phyloP scores from a whole-genome alignment of 2,113 vertebrate species.

The Proterorhinus semilunaris region DNA sequence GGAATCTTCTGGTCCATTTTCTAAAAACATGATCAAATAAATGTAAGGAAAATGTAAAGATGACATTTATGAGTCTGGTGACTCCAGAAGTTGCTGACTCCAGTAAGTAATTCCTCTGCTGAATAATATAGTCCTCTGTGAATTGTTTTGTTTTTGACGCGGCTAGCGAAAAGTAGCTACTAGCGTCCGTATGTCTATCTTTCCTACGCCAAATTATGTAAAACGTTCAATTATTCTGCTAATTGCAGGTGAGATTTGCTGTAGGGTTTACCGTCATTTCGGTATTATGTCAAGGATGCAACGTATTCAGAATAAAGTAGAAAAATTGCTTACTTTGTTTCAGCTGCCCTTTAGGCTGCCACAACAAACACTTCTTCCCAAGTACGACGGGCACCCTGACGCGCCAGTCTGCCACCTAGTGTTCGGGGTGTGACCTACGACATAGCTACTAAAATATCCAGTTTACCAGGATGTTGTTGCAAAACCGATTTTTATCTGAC shows the following conservation, averaged over 20 bases:
- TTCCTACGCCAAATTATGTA: too few species aligned
- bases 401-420: not conserved
- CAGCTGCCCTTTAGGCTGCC: not conserved
- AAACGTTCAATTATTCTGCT: not conserved
- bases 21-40: not conserved
- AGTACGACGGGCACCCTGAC: too few species aligned
- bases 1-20: constrained; percentile 86
- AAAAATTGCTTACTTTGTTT: not conserved
- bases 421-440: not conserved
- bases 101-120: too few species aligned
- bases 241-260: not conserved
- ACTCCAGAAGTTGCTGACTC: too few species aligned
- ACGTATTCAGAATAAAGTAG: not conserved
- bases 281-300: not conserved
- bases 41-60: too few species aligned
- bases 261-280: not conserved
- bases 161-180: constrained; percentile 3
- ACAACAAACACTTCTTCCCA: constrained; percentile 1
- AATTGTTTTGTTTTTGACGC: not conserved
- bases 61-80: too few species aligned
- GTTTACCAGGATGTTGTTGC: too few species aligned
- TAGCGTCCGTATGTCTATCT: too few species aligned
- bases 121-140: too few species aligned
- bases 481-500: too few species aligned
- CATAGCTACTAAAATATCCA: not conserved